phyloP scores from a whole-genome alignment of 2,888 invertebrate species.

The Eretmocerus hayati region DNA sequence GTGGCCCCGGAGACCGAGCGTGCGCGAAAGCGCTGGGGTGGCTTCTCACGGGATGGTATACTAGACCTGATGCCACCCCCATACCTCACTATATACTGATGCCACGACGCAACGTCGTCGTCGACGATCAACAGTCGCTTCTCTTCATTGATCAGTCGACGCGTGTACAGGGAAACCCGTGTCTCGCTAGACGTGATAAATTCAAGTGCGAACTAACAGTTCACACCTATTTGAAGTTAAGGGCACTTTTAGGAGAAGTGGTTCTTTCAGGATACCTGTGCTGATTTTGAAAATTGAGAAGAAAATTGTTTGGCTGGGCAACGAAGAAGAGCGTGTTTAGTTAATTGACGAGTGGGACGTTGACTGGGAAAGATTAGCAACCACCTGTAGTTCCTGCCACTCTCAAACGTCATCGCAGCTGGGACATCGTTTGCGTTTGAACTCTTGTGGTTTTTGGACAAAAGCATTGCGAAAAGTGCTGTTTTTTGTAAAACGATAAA shows the following conservation, averaged over 20 bases:
- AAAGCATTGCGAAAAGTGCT: no score
- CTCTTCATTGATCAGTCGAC: conserved; percentile 24
- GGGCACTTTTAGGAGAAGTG: no score
- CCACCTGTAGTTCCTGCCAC: conserved; percentile 40
- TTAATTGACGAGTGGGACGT: no score
- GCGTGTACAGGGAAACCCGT: not conserved
- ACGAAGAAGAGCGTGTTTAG: no score
- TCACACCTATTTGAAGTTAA: no score
- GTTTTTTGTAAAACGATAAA: no score
- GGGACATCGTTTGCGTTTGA: not conserved
- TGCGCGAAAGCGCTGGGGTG: conserved; percentile 36
- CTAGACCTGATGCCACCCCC: conserved; percentile 21
- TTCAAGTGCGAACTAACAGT: not conserved
- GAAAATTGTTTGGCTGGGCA: no score
- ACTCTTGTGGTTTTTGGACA: no score
- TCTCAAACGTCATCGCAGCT: conserved; percentile 4
- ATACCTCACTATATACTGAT: conserved; percentile 14
- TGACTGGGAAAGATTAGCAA: conserved; percentile 30
- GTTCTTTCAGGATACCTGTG: no score
- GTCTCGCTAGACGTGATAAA: no score
- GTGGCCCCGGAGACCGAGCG: conserved; percentile 38
- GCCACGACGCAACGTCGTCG: conserved; percentile 22
- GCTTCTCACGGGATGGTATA: no score
- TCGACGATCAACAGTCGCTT: conserved; percentile 34
- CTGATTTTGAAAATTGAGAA: no score